These are phyloP conservation scores for Parthenolecanium corni DNA, from an alignment of 2,888 invertebrate genomes.

Conservation along the genomic window DNA sequence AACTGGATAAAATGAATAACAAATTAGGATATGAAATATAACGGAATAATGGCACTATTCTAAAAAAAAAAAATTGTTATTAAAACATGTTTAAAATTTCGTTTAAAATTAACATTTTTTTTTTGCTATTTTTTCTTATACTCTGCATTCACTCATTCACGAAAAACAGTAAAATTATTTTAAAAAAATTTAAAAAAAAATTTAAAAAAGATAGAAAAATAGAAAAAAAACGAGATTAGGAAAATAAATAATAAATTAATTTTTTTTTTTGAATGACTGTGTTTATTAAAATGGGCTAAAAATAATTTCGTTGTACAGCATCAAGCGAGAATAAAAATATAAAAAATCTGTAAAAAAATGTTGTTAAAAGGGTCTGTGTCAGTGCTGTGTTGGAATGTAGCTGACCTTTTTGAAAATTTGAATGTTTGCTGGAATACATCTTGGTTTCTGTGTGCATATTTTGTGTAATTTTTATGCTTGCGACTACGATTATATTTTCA, in stretches of 20 bases:
- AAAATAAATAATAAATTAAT: not conserved
- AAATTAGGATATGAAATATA: no score
- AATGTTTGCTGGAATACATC: not conserved
- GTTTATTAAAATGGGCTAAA: not conserved
- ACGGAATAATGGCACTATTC: no score
- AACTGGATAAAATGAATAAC: no score
- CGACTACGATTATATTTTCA: not conserved
- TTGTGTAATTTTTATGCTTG: not conserved
- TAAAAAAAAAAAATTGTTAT: no score
- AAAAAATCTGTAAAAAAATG: conserved; percentile 6
- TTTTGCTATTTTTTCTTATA: no score
- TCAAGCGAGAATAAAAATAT: not conserved
- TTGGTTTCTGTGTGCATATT: not conserved
- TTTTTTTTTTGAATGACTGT: not conserved
- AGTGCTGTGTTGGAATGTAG: not conserved
- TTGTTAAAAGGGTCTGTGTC: not conserved
- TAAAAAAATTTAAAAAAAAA: no score
- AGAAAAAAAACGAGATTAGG: not conserved
- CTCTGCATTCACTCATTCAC: no score
- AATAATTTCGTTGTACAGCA: not conserved
- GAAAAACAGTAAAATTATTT: no score
- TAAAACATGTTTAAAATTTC: no score
- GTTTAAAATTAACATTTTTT: no score
- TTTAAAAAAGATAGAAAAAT: not conserved
- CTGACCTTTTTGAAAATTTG: not conserved